phyloP scores from a whole-genome alignment of 2,797 vertebrate species.

The Lemur catta region DNA sequence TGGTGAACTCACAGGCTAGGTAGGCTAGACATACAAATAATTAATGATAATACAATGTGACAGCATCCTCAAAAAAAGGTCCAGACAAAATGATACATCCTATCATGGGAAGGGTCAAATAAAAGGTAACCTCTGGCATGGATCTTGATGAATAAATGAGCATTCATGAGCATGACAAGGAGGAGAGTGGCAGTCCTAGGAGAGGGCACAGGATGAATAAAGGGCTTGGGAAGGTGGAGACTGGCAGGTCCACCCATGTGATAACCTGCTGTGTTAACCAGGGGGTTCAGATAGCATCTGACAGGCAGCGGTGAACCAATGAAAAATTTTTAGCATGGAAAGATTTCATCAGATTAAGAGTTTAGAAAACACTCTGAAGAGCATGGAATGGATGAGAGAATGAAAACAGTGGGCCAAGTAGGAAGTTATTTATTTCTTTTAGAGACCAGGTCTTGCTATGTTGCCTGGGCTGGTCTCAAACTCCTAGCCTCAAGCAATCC shows the following conservation, averaged over 20 bases:
- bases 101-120: neutral
- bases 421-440: neutral
- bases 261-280: neutral
- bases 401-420: neutral
- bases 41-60: neutral
- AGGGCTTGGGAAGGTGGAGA: neutral
- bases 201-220: neutral
- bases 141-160: constrained; percentile 2
- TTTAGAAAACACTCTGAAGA: neutral
- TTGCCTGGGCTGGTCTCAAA: neutral
- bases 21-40: neutral
- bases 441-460: neutral
- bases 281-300: neutral
- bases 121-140: neutral
- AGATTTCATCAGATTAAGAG: neutral
- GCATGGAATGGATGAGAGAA: neutral
- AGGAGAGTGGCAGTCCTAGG: neutral
- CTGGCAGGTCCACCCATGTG: neutral
- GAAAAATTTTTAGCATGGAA: neutral
- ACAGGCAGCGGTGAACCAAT: neutral
- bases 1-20: neutral
- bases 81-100: neutral
- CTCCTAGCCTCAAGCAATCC: neutral
- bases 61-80: neutral
- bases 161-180: neutral